phyloP scores from a whole-genome alignment of 2,113 vertebrate genomes.

The Azemiops feae region DNA sequence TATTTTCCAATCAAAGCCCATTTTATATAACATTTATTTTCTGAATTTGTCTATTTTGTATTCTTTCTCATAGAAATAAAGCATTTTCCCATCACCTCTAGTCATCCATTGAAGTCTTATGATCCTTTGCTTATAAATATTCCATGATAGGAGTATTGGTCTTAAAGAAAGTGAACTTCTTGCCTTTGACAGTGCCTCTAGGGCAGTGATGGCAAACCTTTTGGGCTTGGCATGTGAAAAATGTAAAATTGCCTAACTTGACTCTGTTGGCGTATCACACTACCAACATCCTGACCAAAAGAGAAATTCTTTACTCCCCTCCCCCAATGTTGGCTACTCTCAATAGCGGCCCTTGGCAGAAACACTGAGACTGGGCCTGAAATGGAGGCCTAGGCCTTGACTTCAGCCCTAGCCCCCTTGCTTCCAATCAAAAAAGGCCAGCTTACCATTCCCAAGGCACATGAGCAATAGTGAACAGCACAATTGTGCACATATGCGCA shows the following conservation, averaged over 20 bases:
- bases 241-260: background rate
- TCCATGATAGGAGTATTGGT: background rate
- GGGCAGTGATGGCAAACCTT: background rate
- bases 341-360: background rate
- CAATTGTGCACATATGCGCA: background rate
- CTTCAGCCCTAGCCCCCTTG: background rate
- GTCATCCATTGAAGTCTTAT: background rate
- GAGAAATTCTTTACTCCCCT: background rate
- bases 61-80: background rate
- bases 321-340: background rate
- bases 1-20: background rate
- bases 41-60: background rate
- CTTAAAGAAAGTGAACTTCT: background rate
- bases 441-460: background rate
- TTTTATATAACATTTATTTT: background rate
- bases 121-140: background rate
- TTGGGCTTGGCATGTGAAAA: background rate
- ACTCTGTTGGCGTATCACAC: background rate
- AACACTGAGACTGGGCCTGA: background rate
- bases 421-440: background rate
- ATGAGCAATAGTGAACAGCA: background rate
- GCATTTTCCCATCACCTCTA: background rate
- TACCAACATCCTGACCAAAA: background rate
- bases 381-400: background rate
- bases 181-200: background rate